phyloP scores from a whole-genome alignment of 2,888 invertebrate species.

The Epinotia nisella region DNA sequence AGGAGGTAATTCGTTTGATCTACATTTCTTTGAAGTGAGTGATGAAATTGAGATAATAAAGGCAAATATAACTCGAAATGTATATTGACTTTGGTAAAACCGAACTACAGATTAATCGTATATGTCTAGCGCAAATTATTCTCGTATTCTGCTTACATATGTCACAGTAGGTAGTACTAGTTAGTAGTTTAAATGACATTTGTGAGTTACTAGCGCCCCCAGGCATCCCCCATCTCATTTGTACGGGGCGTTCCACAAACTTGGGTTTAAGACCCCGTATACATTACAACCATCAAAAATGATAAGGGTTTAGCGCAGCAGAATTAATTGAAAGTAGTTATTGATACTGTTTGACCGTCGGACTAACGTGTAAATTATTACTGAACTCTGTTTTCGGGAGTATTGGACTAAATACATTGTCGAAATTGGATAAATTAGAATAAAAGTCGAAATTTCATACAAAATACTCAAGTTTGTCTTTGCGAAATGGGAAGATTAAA shows the following conservation, averaged over 20 bases:
- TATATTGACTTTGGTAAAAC: constrained; percentile 19
- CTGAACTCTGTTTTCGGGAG: background rate
- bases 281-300: constrained; percentile 20
- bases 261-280: constrained; percentile 17
- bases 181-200: constrained; percentile 42
- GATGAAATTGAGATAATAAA: constrained; percentile 36
- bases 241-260: constrained; percentile 37
- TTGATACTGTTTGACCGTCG: background rate
- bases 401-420: background rate
- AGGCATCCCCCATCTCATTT: constrained; percentile 35
- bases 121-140: constrained; percentile 32
- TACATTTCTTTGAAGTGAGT: constrained; percentile 41
- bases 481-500: background rate
- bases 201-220: constrained; percentile 32
- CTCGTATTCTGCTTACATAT: constrained; percentile 28
- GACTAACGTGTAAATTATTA: background rate
- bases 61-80: constrained; percentile 22
- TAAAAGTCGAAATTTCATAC: background rate
- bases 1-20: constrained; percentile 42
- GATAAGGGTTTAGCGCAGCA: constrained; percentile 6
- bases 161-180: constrained; percentile 25
- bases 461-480: background rate
- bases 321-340: constrained; percentile 11
- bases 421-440: background rate
- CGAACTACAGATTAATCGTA: constrained; percentile 32